Conservation (phyloP, 2,113 vertebrate species). For the Eidolon helvum region DNA sequence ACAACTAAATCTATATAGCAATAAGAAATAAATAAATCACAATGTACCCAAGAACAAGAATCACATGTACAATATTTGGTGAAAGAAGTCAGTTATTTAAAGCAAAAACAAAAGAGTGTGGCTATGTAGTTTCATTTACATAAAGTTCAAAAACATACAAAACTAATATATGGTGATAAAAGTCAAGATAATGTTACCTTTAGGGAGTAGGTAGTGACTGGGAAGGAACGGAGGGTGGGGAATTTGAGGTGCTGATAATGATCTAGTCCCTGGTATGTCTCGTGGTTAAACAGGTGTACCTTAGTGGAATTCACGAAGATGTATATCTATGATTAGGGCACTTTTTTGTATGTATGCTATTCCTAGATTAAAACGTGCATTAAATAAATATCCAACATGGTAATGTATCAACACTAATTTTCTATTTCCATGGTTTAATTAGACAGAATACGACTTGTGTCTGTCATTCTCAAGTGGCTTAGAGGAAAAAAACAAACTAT, state of each 20-base stretch:
- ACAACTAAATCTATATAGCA: neutral
- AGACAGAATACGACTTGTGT: neutral
- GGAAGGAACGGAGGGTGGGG: neutral
- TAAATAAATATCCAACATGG: neutral
- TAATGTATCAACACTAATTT: neutral
- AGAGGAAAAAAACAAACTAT: neutral
- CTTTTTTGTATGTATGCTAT: neutral
- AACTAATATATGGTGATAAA: neutral
- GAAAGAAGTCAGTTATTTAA: neutral
- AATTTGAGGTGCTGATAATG: neutral
- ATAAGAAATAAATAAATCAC: neutral
- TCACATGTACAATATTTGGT: neutral
- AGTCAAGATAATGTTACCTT: neutral
- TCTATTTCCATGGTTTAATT: neutral
- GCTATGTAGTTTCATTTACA: neutral
- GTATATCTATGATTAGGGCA: neutral
- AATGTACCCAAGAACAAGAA: neutral
- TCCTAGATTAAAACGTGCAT: neutral
- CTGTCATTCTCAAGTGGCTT: neutral
- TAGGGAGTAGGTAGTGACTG: neutral
- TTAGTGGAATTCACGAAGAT: neutral
- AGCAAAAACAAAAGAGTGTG: neutral
- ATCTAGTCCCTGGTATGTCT: neutral
- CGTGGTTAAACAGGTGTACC: neutral
- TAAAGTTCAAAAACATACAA: slow-evolving; percentile 2